Conservation (phyloP, 2,113 vertebrate genomes). For the Phalacrocorax pelagicus region DNA sequence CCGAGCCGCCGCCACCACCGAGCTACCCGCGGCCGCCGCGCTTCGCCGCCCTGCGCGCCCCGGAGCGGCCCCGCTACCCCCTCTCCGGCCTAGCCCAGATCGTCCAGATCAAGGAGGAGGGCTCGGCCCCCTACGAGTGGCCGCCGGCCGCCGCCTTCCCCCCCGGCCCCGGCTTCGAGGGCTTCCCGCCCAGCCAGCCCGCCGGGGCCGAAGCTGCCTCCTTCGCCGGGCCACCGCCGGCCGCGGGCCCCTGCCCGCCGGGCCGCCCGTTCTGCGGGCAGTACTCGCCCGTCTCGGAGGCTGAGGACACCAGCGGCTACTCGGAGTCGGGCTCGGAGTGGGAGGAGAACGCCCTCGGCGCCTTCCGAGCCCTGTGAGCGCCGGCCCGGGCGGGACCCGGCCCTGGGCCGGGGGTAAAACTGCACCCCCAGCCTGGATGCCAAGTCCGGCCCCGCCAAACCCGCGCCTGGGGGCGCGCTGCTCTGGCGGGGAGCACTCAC, state of each 20-base stretch:
- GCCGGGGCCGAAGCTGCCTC: not conserved
- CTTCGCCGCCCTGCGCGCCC: too few relatives aligned
- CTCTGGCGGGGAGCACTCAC: not conserved
- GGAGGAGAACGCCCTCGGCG: constrained; percentile 79
- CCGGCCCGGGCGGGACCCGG: not conserved
- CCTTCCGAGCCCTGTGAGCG: constrained; percentile 56
- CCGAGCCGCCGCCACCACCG: too few relatives aligned
- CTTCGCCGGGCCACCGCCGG: not conserved
- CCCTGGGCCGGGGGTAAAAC: fast-evolving
- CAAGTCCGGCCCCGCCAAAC: too few relatives aligned
- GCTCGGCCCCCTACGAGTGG: too few relatives aligned
- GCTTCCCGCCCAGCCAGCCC: too few relatives aligned
- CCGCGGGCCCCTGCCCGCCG: not conserved
- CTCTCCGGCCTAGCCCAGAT: too few relatives aligned
- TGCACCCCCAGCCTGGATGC: not conserved
- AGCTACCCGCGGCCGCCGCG: too few relatives aligned
- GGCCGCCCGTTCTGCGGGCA: constrained; percentile 49
- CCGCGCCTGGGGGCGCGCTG: not conserved
- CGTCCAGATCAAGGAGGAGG: too few relatives aligned
- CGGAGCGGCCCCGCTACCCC: too few relatives aligned
- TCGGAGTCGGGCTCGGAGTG: constrained; percentile 83
- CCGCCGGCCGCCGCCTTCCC: too few relatives aligned
- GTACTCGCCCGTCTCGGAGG: constrained; percentile 71
- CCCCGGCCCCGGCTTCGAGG: too few relatives aligned
- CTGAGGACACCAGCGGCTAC: constrained; percentile 69